Conservation (phyloP, 2,888 invertebrate species). For the Chrysolina haemoptera region DNA sequence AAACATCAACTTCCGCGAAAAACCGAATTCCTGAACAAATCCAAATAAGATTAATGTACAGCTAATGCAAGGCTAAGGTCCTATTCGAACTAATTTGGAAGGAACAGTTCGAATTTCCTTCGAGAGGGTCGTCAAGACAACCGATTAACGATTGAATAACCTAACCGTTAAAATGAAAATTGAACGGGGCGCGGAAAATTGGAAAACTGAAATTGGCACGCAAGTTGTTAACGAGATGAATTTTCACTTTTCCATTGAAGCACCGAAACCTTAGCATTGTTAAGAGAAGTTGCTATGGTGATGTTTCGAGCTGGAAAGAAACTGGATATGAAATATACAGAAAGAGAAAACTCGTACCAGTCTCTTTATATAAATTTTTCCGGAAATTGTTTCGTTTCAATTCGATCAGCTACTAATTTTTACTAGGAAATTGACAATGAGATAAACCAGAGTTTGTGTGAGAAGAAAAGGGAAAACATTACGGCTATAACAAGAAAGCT, state of each 20-base stretch:
- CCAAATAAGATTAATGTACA: slow-evolving; percentile 18
- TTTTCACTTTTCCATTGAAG: not conserved
- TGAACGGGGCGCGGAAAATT: slow-evolving; percentile 19
- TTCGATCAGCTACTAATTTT: too few species aligned
- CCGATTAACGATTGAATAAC: slow-evolving; percentile 18
- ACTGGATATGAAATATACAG: not conserved
- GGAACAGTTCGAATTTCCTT: slow-evolving; percentile 8
- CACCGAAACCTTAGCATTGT: slow-evolving; percentile 17
- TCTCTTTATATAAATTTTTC: not conserved
- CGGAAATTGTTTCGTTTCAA: not conserved
- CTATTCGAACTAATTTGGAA: slow-evolving; percentile 1
- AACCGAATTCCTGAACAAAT: slow-evolving; percentile 3
- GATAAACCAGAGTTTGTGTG: too few species aligned
- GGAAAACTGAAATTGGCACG: slow-evolving; percentile 29
- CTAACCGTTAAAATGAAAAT: not conserved
- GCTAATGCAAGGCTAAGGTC: slow-evolving; percentile 1
- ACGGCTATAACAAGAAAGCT: too few species aligned
- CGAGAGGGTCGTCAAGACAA: slow-evolving; percentile 24
- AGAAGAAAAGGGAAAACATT: too few species aligned
- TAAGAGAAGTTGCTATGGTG: slow-evolving; percentile 13
- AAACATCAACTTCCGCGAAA: slow-evolving; percentile 2
- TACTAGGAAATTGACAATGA: too few species aligned
- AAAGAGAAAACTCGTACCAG: not conserved
- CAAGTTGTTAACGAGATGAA: slow-evolving; percentile 13
- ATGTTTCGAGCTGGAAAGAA: not conserved